Percentiles rank a stretch among this genome's conserved stretches.
These are phyloP conservation scores for Chloroceryle amazona DNA, from an alignment of 2,797 vertebrate species.

Conservation along the genomic window DNA sequence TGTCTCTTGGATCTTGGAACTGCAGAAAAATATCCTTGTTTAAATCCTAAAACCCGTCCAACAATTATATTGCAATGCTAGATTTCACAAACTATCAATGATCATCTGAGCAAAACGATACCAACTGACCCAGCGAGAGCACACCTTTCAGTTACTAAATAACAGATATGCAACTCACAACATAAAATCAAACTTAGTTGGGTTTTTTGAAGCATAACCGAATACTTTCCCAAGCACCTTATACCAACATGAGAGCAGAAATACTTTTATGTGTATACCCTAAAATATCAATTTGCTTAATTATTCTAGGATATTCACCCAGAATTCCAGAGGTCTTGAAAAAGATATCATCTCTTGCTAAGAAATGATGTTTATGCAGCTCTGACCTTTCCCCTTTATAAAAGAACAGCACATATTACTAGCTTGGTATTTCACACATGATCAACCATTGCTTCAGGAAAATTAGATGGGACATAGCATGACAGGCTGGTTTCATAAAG, in stretches of 20 bases:
- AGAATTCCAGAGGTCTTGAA: background rate
- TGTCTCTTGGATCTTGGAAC: slow-evolving; percentile 6
- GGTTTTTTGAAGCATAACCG: background rate
- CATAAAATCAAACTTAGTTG: background rate
- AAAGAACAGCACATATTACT: background rate
- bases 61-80: background rate
- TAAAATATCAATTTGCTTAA: background rate
- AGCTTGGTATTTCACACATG: background rate
- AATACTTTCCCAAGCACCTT: background rate
- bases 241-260: background rate
- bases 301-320: background rate
- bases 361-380: background rate
- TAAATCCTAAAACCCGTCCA: background rate
- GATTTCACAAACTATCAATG: background rate
- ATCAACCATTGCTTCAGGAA: background rate
- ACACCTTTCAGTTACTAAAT: slow-evolving; percentile 14
- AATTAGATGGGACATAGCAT: background rate
- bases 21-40: slow-evolving; percentile 1
- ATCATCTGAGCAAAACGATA: background rate
- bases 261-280: background rate
- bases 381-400: background rate
- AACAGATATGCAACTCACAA: background rate
- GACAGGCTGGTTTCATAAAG: background rate
- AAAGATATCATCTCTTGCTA: background rate
- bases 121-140: background rate